These are phyloP conservation scores for Calyptomena viridis DNA, from an alignment of 2,113 vertebrate species.

Conservation along the genomic window DNA sequence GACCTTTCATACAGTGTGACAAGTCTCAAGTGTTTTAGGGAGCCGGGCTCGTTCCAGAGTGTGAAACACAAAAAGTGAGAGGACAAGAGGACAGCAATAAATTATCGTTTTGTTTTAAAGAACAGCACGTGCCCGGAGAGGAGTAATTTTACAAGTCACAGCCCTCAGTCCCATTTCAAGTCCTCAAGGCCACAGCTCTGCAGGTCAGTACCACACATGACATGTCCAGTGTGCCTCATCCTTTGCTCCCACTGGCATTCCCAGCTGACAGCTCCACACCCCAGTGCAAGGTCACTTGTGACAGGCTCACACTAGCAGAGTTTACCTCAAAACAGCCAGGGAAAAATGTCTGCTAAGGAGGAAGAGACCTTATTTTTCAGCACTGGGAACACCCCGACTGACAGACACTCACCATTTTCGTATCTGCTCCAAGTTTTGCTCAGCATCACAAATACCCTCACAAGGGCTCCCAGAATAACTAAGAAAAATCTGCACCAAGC, in stretches of 20 bases:
- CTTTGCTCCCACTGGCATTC: neutral
- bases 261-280: neutral
- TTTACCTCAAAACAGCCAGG: neutral
- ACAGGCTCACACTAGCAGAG: accelerated
- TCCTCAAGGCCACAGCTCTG: neutral
- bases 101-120: neutral
- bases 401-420: neutral
- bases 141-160: neutral
- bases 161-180: neutral
- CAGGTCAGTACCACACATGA: neutral
- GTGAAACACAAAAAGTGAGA: neutral
- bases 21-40: neutral
- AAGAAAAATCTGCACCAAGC: neutral
- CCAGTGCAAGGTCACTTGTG: neutral
- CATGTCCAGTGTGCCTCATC: neutral
- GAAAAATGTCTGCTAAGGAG: neutral
- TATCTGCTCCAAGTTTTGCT: neutral
- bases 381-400: neutral
- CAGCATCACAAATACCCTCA: neutral
- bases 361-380: neutral
- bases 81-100: neutral
- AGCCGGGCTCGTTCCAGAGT: neutral
- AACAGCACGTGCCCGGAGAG: accelerated
- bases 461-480: neutral
- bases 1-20: neutral